A percentile compares a stretch with the other conserved stretches of the same genome.
Conservation (phyloP, 1,140 invertebrate species). For the Myzus persicae region DNA sequence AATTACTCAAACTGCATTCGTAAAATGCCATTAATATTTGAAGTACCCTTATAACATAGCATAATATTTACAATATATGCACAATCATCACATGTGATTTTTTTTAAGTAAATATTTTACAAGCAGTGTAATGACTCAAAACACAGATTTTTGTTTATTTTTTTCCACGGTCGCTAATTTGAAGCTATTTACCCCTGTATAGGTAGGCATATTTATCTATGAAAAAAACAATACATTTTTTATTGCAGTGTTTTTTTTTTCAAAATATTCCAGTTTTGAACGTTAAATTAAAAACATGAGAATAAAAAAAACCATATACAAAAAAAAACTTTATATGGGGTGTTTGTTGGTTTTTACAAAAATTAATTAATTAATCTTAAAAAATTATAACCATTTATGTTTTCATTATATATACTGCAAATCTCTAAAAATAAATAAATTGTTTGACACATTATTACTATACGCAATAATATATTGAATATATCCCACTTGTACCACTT, state of each 20-base stretch:
- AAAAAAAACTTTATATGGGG: neutral
- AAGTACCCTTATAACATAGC: too few species aligned
- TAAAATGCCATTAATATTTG: too few species aligned
- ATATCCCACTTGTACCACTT: too few species aligned
- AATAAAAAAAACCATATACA: too few species aligned
- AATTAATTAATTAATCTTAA: neutral
- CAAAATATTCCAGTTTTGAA: neutral
- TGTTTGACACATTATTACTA: too few species aligned
- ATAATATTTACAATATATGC: neutral
- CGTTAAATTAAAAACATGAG: neutral
- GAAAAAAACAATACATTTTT: neutral
- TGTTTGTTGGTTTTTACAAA: neutral
- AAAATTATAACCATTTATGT: neutral
- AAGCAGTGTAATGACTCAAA: too few species aligned
- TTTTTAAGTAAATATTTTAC: neutral
- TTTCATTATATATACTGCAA: too few species aligned
- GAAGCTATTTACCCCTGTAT: neutral
- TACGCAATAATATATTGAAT: too few species aligned
- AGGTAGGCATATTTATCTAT: neutral
- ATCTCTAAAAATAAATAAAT: too few species aligned
- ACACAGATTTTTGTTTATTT: neutral
- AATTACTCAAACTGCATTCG: too few species aligned
- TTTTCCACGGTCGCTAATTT: neutral
- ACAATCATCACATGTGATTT: neutral
- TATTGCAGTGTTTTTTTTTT: neutral